Evolutionary conservation across 2,888 invertebrate species (phyloP).

Genomic region (Tricholauxania praeusta): DNA sequence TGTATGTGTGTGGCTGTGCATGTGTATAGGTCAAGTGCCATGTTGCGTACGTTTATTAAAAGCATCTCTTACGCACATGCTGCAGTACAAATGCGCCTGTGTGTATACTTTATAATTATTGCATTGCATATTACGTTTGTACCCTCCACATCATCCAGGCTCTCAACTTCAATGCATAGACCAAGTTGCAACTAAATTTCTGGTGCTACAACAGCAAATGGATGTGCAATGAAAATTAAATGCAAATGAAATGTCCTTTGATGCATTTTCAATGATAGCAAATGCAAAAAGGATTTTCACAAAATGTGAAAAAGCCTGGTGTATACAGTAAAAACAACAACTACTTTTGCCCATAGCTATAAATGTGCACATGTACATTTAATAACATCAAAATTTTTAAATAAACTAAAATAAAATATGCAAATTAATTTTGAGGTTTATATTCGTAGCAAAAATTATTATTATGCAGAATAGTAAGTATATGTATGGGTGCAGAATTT

Average conservation of each 20-base stretch:
- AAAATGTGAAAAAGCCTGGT: neutral
- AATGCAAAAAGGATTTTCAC: constrained; percentile 5
- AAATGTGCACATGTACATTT: too few species aligned
- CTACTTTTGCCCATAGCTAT: too few species aligned
- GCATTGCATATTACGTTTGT: neutral
- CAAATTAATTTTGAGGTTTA: too few species aligned
- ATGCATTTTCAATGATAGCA: neutral
- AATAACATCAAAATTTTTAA: too few species aligned
- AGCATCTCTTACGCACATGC: too few species aligned
- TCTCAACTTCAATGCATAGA: neutral
- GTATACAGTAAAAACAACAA: too few species aligned
- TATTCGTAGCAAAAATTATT: too few species aligned
- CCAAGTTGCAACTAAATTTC: neutral
- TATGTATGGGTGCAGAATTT: too few species aligned
- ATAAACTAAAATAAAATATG: too few species aligned
- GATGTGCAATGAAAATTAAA: constrained; percentile 5
- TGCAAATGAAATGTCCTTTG: constrained; percentile 3
- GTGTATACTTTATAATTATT: constrained; percentile 6
- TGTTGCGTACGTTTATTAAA: too few species aligned
- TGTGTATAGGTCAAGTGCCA: constrained; percentile 1
- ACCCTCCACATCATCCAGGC: neutral
- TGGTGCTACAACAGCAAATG: neutral
- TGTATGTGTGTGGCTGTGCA: neutral
- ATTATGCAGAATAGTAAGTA: too few species aligned
- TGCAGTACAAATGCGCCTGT: neutral